Evolutionary conservation across 2,797 vertebrate species (phyloP).

Genomic region (Calcarius lapponicus): DNA sequence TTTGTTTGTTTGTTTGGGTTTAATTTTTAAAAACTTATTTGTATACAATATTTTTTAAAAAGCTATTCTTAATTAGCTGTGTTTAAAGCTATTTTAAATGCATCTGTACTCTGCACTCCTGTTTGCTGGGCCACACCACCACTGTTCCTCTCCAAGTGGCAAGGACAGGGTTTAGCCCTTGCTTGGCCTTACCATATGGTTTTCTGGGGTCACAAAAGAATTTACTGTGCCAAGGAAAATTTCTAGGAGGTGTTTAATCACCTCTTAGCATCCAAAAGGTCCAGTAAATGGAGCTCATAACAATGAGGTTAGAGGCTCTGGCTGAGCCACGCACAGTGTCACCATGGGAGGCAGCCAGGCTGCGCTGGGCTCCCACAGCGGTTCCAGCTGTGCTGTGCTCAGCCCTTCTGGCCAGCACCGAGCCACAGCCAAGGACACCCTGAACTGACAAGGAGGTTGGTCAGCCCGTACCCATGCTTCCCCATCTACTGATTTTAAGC

Average conservation of each 20-base stretch:
- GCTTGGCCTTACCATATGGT: not conserved
- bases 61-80: not conserved
- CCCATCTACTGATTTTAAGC: not conserved
- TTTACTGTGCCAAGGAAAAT: not conserved
- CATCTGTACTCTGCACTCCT: not conserved
- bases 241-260: constrained; percentile 19
- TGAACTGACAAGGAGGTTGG: fast-evolving
- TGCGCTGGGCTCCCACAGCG: not conserved
- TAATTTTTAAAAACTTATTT: not conserved
- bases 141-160: not conserved
- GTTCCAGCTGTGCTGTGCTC: not conserved
- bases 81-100: not conserved
- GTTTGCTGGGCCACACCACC: fast-evolving
- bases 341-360: fast-evolving
- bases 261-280: not conserved
- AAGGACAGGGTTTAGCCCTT: not conserved
- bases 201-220: not conserved
- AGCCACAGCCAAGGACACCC: not conserved
- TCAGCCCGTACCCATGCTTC: not conserved
- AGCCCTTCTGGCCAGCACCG: not conserved
- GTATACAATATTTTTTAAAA: not conserved
- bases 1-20: not conserved
- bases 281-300: not conserved
- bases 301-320: not conserved
- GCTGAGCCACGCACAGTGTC: fast-evolving